Percentiles rank a stretch among this genome's conserved stretches.
phyloP scores from a whole-genome alignment of 2,797 vertebrate genomes.

The Amniataba percoides region DNA sequence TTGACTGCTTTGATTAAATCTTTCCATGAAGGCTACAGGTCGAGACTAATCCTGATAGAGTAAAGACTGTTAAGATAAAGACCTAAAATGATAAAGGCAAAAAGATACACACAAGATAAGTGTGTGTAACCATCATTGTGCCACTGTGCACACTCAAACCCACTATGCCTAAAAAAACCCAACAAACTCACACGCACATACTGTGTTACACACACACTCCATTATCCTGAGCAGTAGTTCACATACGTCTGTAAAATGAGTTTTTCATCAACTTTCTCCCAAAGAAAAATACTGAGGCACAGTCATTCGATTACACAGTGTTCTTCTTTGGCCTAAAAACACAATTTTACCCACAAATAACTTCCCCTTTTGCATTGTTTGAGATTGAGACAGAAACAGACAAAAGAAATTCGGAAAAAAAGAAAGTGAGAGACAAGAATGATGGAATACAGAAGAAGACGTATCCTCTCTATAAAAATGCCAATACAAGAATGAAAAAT shows the following conservation, averaged over 20 bases:
- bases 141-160: neutral
- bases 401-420: neutral
- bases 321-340: neutral
- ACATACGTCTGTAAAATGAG: rapidly evolving
- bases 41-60: conserved; percentile 28
- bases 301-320: neutral
- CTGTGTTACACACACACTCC: neutral
- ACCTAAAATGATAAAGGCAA: conserved; percentile 4
- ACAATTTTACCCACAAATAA: neutral
- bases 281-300: neutral
- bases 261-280: neutral
- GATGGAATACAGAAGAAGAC: too few relatives aligned
- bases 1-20: conserved; percentile 64
- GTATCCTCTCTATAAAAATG: neutral
- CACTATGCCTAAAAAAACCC: neutral
- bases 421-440: neutral
- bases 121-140: neutral
- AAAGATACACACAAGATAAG: neutral
- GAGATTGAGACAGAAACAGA: neutral
- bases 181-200: neutral
- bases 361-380: neutral
- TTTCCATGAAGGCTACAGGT: conserved; percentile 20
- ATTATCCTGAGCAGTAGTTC: neutral
- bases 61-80: conserved; percentile 38
- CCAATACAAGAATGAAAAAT: neutral